These are phyloP conservation scores for Neopelma chrysocephalum DNA, from an alignment of 2,797 vertebrate genomes.

Conservation along the genomic window DNA sequence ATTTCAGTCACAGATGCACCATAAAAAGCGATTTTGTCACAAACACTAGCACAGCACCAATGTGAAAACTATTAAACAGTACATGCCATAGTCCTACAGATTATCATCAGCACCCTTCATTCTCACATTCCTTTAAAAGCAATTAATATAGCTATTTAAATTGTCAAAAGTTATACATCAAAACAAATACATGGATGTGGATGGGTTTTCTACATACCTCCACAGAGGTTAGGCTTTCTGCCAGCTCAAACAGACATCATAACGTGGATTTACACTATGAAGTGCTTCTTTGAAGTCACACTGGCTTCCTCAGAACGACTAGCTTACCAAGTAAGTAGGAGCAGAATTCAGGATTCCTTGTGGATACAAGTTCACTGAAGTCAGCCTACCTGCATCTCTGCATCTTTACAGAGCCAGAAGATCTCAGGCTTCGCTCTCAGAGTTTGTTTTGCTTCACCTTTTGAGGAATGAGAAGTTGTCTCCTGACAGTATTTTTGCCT, in stretches of 20 bases:
- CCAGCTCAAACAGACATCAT: not conserved
- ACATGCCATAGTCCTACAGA: not conserved
- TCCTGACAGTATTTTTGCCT: not conserved
- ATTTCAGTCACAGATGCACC: not conserved
- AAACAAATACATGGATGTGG: not conserved
- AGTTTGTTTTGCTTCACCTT: not conserved
- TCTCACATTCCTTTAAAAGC: not conserved
- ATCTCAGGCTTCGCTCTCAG: not conserved
- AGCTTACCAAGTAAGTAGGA: not conserved
- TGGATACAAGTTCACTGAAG: not conserved
- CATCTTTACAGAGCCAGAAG: not conserved
- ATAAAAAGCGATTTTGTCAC: not conserved
- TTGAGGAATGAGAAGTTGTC: not conserved
- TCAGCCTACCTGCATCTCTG: not conserved
- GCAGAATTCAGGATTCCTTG: not conserved
- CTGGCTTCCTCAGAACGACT: not conserved
- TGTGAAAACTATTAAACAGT: not conserved
- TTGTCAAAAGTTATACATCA: not conserved
- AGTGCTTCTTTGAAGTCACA: slow-evolving; percentile 18
- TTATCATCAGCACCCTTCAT: not conserved
- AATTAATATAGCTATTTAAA: not conserved
- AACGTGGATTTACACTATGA: not conserved
- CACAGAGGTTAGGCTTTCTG: not conserved
- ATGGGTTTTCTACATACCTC: not conserved
- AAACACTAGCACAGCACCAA: not conserved